Evolutionary conservation across 1,140 invertebrate species (phyloP).

Genomic region (Goniozus legneri): DNA sequence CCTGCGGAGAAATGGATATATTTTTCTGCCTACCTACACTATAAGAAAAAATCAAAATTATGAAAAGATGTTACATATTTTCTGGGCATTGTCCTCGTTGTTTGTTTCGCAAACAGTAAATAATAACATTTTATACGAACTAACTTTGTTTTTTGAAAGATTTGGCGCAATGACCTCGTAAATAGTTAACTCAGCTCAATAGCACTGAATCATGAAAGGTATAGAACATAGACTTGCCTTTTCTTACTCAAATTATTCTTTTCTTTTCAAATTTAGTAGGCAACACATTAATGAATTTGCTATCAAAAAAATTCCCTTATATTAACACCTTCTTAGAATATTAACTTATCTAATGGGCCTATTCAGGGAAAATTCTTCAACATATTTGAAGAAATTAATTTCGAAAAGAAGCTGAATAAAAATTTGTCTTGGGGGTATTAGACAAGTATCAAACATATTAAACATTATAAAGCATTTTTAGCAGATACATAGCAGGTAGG

Average conservation of each 20-base stretch:
- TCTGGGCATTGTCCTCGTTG: constrained; percentile 26
- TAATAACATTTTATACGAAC: constrained; percentile 17
- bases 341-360: constrained; percentile 24
- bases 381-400: constrained; percentile 9
- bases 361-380: constrained; percentile 16
- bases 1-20: constrained; percentile 21
- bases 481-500: constrained; percentile 16
- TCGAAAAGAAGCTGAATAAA: constrained; percentile 5
- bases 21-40: constrained; percentile 35
- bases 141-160: constrained; percentile 1
- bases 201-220: too few relatives aligned
- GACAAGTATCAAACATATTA: constrained; percentile 11
- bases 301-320: too few relatives aligned
- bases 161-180: too few relatives aligned
- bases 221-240: too few relatives aligned
- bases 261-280: too few relatives aligned
- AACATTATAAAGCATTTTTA: constrained; percentile 14
- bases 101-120: constrained; percentile 11
- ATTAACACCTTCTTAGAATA: too few relatives aligned
- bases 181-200: too few relatives aligned
- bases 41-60: constrained; percentile 18
- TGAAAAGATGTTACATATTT: constrained; percentile 24
- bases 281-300: too few relatives aligned
- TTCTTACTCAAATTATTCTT: too few relatives aligned
- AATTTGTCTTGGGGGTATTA: constrained; percentile 6